These are phyloP conservation scores for Tragelaphus buxtoni DNA, from an alignment of 2,113 vertebrate genomes.

Conservation along the genomic window DNA sequence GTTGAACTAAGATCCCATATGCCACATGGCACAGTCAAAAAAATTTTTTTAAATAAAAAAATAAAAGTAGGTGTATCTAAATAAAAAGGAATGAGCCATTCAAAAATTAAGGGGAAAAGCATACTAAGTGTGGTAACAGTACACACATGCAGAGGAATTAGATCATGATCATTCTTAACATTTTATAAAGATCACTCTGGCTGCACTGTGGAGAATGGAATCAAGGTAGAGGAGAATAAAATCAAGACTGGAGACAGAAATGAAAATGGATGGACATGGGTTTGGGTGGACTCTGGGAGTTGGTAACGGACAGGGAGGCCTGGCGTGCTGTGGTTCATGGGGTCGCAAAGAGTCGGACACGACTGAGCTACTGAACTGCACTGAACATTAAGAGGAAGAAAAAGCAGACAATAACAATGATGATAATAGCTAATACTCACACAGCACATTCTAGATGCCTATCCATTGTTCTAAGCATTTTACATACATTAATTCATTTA, in stretches of 20 bases:
- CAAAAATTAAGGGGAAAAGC: slow-evolving; percentile 2
- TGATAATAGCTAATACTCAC: neutral
- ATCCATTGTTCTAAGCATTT: slow-evolving; percentile 21
- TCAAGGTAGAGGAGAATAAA: neutral
- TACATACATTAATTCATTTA: neutral
- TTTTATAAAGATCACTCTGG: slow-evolving; percentile 9
- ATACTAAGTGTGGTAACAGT: neutral
- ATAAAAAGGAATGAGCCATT: neutral
- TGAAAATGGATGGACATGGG: neutral
- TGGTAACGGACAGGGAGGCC: neutral
- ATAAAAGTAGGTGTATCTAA: neutral
- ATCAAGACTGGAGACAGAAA: neutral
- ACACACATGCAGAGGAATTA: neutral
- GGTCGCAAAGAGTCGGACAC: neutral
- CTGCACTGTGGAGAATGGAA: neutral
- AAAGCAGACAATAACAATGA: neutral
- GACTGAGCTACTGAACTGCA: neutral
- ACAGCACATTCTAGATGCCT: neutral
- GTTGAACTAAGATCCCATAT: neutral
- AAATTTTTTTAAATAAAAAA: neutral
- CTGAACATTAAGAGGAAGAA: neutral
- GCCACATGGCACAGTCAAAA: neutral
- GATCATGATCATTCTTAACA: neutral
- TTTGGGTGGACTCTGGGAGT: neutral
- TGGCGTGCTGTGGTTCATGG: neutral